These are phyloP conservation scores for Danaus plexippus DNA, from an alignment of 1,140 invertebrate genomes.

Conservation along the genomic window DNA sequence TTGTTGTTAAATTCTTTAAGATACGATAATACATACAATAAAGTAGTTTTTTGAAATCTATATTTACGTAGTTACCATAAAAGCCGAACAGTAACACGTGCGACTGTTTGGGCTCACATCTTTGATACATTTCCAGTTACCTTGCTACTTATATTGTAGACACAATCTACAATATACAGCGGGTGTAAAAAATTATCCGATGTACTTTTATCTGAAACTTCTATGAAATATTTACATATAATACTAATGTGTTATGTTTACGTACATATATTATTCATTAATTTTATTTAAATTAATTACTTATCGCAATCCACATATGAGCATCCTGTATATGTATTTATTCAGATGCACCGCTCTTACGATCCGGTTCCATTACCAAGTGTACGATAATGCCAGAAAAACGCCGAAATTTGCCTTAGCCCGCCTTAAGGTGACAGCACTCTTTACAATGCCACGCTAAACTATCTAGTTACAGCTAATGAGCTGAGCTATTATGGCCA, in stretches of 20 bases:
- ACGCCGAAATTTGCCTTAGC: conserved; percentile 48
- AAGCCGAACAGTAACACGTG: conserved; percentile 17
- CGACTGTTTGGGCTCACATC: conserved; percentile 19
- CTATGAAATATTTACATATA: too few relatives aligned
- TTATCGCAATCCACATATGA: neutral
- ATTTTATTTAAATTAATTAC: too few relatives aligned
- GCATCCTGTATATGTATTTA: conserved; percentile 22
- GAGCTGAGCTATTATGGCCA: conserved; percentile 10
- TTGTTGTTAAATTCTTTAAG: too few relatives aligned
- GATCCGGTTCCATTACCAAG: conserved; percentile 38
- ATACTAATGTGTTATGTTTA: too few relatives aligned
- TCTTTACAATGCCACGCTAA: conserved; percentile 36
- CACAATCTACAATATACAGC: conserved; percentile 13
- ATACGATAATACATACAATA: too few relatives aligned
- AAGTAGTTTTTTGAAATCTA: too few relatives aligned
- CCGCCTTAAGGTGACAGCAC: conserved; percentile 37
- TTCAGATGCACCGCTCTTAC: conserved; percentile 36
- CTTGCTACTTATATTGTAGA: conserved; percentile 17
- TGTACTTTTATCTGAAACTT: neutral
- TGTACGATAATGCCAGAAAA: conserved; percentile 45
- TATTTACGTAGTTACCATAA: neutral
- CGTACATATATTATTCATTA: too few relatives aligned
- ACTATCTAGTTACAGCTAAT: conserved; percentile 19
- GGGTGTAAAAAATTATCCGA: neutral
- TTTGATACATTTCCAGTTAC: conserved; percentile 17